Percentiles rank a stretch among this genome's conserved stretches.
Conservation (phyloP, 2,113 vertebrate genomes). For the Pelecanus crispus region DNA sequence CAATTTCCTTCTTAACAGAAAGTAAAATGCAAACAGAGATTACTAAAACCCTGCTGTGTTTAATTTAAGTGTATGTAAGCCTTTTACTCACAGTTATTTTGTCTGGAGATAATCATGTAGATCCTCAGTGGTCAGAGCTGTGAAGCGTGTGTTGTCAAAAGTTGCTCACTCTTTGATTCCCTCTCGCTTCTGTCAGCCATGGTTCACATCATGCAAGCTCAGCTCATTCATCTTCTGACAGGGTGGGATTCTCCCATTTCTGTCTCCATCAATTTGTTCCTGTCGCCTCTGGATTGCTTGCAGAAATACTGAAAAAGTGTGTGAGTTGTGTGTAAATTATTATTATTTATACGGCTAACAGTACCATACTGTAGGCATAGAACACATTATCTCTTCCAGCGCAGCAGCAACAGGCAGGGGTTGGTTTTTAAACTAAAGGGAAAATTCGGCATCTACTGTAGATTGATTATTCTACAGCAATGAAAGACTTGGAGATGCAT, state of each 20-base stretch:
- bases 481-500: neutral
- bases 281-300: conserved; percentile 43
- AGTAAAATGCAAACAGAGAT: conserved; percentile 82
- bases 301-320: neutral
- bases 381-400: neutral
- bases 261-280: conserved; percentile 67
- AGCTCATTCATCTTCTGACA: conserved; percentile 75
- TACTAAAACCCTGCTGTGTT: conserved; percentile 82
- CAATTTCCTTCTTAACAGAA: conserved; percentile 82
- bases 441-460: neutral
- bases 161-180: conserved; percentile 77
- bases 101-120: conserved; percentile 76
- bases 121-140: conserved; percentile 74
- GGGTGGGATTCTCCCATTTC: conserved; percentile 68
- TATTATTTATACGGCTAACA: neutral
- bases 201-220: conserved; percentile 71
- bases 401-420: neutral
- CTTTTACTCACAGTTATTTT: conserved; percentile 79
- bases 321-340: conserved; percentile 16
- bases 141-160: conserved; percentile 73
- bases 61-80: conserved; percentile 82
- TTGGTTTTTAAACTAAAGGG: neutral
- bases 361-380: neutral
- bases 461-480: neutral
- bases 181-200: conserved; percentile 70